Percentiles rank a stretch among this genome's conserved stretches.
Evolutionary conservation across 2,888 invertebrate genomes (phyloP).

Genomic region (Erebia palarica): DNA sequence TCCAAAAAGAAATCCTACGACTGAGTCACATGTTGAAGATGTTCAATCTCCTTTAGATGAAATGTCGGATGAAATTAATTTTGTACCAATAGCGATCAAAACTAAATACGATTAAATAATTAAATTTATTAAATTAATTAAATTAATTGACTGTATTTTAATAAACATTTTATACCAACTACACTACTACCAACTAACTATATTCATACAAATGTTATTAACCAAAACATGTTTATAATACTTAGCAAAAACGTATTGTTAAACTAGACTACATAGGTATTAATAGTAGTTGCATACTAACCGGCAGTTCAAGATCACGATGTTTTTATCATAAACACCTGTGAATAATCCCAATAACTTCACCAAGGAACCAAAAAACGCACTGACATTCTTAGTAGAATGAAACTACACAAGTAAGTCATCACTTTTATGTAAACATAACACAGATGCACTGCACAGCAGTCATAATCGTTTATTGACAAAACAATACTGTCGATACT

Average conservation of each 20-base stretch:
- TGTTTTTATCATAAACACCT: conserved; percentile 23
- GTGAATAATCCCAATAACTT: conserved; percentile 35
- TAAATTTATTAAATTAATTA: background rate
- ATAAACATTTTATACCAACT: background rate
- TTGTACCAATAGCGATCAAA: conserved; percentile 60
- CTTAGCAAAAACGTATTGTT: background rate
- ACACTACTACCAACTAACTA: no score
- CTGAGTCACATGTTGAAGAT: conserved; percentile 39
- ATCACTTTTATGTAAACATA: conserved; percentile 26
- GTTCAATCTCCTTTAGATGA: conserved; percentile 39
- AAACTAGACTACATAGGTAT: conserved; percentile 5
- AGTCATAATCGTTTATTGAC: conserved; percentile 60
- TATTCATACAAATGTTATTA: background rate
- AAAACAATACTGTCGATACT: conserved; percentile 67
- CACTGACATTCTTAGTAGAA: conserved; percentile 49
- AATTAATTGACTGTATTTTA: background rate
- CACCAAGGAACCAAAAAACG: conserved; percentile 37
- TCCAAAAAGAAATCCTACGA: conserved; percentile 39
- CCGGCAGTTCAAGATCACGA: conserved; percentile 33
- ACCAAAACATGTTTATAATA: background rate
- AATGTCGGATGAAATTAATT: conserved; percentile 50
- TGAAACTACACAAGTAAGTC: conserved; percentile 34
- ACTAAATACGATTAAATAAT: conserved; percentile 44
- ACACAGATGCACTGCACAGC: conserved; percentile 38
- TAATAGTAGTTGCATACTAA: conserved; percentile 28